Evolutionary conservation across 1,140 invertebrate species (phyloP).

Genomic region (Parasteatoda tepidariorum): DNA sequence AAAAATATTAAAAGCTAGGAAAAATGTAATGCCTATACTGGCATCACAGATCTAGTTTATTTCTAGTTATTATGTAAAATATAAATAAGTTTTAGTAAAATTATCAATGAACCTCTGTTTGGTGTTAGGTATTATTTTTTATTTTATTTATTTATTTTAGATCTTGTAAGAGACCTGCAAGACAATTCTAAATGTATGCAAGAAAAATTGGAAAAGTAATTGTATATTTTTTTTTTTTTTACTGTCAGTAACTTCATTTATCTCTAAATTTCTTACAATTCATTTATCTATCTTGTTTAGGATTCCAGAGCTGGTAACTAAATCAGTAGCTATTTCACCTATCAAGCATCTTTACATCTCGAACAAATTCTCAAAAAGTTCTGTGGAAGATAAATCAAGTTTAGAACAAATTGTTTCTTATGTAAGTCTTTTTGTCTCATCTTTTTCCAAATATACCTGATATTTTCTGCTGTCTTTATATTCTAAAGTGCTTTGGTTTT

Average conservation of each 20-base stretch:
- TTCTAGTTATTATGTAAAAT: no score
- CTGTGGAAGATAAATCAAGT: background rate
- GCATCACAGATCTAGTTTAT: no score
- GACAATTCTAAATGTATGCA: constrained; percentile 64
- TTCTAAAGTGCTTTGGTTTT: no score
- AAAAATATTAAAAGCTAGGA: no score
- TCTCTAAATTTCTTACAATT: background rate
- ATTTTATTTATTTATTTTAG: constrained; percentile 26
- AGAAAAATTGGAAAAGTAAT: constrained; percentile 64
- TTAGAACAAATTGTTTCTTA: constrained; percentile 75
- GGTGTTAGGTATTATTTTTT: no score
- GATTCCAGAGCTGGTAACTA: constrained; percentile 72
- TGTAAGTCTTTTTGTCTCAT: constrained; percentile 66
- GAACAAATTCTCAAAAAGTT: background rate
- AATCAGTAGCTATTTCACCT: constrained; percentile 77
- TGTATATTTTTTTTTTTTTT: background rate
- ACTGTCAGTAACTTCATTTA: background rate
- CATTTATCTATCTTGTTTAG: constrained; percentile 61
- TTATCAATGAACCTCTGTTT: no score
- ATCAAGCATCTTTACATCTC: constrained; percentile 82
- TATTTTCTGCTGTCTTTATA: no score
- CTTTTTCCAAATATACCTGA: no score
- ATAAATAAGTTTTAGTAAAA: no score
- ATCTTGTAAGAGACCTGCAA: constrained; percentile 61
- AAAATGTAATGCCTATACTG: no score